Percentiles rank a stretch among this genome's conserved stretches.
These are phyloP conservation scores for Kryptolebias ocellatus DNA, from an alignment of 2,797 vertebrate species.

Conservation along the genomic window DNA sequence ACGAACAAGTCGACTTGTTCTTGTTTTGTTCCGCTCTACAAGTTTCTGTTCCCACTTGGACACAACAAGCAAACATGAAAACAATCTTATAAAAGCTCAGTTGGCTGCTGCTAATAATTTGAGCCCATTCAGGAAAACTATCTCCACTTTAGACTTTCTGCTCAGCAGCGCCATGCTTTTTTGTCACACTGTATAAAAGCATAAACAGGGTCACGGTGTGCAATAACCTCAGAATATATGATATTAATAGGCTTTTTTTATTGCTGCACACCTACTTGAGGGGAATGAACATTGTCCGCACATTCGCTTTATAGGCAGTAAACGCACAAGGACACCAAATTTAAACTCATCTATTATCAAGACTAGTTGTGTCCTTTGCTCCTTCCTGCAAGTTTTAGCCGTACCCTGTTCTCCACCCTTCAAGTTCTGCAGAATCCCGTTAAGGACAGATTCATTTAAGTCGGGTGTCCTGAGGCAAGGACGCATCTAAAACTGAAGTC, in stretches of 20 bases:
- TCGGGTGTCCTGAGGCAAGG: no score
- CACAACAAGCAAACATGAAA: not conserved
- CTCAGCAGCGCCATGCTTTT: conserved; percentile 2
- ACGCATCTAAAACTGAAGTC: no score
- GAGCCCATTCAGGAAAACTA: not conserved
- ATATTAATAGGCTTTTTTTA: not conserved
- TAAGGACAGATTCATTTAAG: no score
- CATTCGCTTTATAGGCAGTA: not conserved
- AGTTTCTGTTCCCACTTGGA: conserved; percentile 1
- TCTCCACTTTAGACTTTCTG: not conserved
- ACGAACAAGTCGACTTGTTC: not conserved
- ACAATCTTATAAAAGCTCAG: not conserved
- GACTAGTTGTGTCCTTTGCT: not conserved
- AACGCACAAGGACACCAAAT: not conserved
- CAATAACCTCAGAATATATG: not conserved
- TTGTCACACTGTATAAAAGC: not conserved
- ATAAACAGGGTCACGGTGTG: not conserved
- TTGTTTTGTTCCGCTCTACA: not conserved
- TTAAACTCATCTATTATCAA: not conserved
- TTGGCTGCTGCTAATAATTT: not conserved
- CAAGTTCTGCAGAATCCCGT: no score
- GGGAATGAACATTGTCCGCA: not conserved
- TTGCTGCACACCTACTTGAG: not conserved
- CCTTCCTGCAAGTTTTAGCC: no score
- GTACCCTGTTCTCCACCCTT: no score